phyloP scores from a whole-genome alignment of 2,888 invertebrate genomes.

The Drosophila rubida region DNA sequence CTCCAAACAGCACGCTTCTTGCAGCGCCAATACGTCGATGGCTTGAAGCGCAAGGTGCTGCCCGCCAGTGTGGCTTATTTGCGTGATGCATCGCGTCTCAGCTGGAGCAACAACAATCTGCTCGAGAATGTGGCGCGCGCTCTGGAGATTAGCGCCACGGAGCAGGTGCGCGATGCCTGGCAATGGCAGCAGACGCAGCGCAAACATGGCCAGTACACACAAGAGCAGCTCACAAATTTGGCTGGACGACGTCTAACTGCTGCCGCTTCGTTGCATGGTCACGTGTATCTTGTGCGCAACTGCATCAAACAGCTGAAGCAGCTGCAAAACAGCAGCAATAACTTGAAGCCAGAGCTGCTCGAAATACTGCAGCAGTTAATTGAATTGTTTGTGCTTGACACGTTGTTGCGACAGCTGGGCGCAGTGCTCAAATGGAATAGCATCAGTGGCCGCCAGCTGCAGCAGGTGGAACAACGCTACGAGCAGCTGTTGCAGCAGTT shows the following conservation, averaged over 20 bases:
- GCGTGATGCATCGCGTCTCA: slow-evolving; percentile 47
- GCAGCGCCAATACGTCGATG: slow-evolving; percentile 90
- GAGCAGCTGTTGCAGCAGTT: slow-evolving; percentile 89
- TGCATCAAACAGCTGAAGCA: slow-evolving; percentile 47
- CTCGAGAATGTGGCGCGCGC: slow-evolving; percentile 82
- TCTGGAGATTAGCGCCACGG: slow-evolving; percentile 85
- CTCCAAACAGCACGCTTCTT: slow-evolving; percentile 94
- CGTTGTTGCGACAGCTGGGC: slow-evolving; percentile 67
- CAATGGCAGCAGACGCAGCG: slow-evolving; percentile 86
- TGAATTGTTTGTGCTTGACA: slow-evolving; percentile 73
- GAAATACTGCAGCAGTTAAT: slow-evolving; percentile 52
- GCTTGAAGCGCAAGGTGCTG: slow-evolving; percentile 86
- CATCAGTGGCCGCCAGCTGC: slow-evolving; percentile 64
- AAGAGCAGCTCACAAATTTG: slow-evolving; percentile 93
- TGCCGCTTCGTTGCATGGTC: slow-evolving; percentile 88
- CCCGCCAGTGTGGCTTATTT: slow-evolving; percentile 90
- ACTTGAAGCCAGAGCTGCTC: slow-evolving; percentile 28
- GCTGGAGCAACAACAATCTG: slow-evolving; percentile 58
- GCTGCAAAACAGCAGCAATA: slow-evolving; percentile 22
- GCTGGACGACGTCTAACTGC: slow-evolving; percentile 92
- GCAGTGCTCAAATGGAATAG: slow-evolving; percentile 69
- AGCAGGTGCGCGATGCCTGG: slow-evolving; percentile 89
- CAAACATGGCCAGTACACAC: slow-evolving; percentile 49
- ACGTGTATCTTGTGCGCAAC: slow-evolving; percentile 70
- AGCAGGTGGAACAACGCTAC: slow-evolving; percentile 88